phyloP scores from a whole-genome alignment of 2,888 invertebrate genomes.

The Melikaiella ostensackeni region DNA sequence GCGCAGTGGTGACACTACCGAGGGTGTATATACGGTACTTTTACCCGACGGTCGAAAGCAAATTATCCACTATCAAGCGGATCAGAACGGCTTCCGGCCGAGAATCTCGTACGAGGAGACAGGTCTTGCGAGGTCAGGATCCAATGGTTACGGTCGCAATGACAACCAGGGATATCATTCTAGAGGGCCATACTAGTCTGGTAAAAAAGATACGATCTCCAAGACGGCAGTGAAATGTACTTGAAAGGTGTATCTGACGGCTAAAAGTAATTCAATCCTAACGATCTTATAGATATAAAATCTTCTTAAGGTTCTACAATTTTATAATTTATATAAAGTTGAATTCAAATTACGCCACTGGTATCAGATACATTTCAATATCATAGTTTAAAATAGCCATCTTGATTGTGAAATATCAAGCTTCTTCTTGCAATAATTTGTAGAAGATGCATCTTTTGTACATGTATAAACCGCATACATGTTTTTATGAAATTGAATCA shows the following conservation, averaged over 20 bases:
- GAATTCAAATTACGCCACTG: not conserved
- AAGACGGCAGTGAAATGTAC: not conserved
- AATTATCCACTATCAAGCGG: slow-evolving; percentile 85
- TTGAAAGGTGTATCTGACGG: not conserved
- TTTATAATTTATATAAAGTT: not conserved
- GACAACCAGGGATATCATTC: slow-evolving; percentile 28
- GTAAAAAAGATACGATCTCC: not conserved
- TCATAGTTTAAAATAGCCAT: not conserved
- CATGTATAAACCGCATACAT: not conserved
- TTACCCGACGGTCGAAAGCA: slow-evolving; percentile 77
- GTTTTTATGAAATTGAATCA: not conserved
- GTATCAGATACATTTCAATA: not conserved
- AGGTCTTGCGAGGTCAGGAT: slow-evolving; percentile 46
- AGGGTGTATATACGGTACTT: slow-evolving; percentile 75
- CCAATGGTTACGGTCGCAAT: slow-evolving; percentile 44
- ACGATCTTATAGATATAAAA: not conserved
- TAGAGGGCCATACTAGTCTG: slow-evolving; percentile 48
- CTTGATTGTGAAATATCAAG: not conserved
- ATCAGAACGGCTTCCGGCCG: slow-evolving; percentile 84
- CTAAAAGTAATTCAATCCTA: not conserved
- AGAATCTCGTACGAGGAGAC: slow-evolving; percentile 83
- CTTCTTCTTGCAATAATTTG: not conserved
- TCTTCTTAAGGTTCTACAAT: not conserved
- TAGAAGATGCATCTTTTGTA: not conserved
- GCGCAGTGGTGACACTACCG: slow-evolving; percentile 73